Conservation (phyloP, 2,888 invertebrate genomes). For the Napeogenes sylphis region DNA sequence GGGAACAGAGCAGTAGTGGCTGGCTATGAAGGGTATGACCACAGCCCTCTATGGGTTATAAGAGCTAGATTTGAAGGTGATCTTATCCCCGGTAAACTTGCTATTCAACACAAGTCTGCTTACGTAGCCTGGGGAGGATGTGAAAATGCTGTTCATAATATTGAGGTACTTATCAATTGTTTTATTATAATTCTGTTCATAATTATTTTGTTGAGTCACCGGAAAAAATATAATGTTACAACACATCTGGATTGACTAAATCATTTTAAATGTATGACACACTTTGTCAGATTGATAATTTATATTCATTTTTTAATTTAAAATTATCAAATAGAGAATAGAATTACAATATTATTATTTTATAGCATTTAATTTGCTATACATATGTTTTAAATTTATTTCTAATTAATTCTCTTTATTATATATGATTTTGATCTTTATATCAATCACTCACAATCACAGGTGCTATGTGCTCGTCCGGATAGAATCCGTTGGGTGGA, state of each 20-base stretch:
- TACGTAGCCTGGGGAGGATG: conserved; percentile 65
- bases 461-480: conserved; percentile 63
- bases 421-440: too few relatives aligned
- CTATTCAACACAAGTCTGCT: conserved; percentile 59
- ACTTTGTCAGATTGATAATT: too few relatives aligned
- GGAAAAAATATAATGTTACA: too few relatives aligned
- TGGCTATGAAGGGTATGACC: conserved; percentile 65
- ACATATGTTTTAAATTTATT: too few relatives aligned
- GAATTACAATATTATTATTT: too few relatives aligned
- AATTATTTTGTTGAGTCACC: too few relatives aligned
- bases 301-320: too few relatives aligned
- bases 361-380: too few relatives aligned
- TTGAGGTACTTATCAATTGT: conserved; percentile 50
- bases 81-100: conserved; percentile 66
- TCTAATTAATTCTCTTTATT: too few relatives aligned
- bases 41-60: conserved; percentile 69
- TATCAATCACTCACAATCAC: conserved; percentile 38
- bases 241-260: too few relatives aligned
- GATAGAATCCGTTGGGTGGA: conserved; percentile 69
- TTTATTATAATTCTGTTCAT: neutral
- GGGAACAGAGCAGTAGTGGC: conserved; percentile 59
- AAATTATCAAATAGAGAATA: too few relatives aligned
- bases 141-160: conserved; percentile 52
- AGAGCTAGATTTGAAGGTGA: conserved; percentile 58
- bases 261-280: too few relatives aligned